Conservation (phyloP, 2,797 vertebrate genomes). For the Neostethus bicornis region DNA sequence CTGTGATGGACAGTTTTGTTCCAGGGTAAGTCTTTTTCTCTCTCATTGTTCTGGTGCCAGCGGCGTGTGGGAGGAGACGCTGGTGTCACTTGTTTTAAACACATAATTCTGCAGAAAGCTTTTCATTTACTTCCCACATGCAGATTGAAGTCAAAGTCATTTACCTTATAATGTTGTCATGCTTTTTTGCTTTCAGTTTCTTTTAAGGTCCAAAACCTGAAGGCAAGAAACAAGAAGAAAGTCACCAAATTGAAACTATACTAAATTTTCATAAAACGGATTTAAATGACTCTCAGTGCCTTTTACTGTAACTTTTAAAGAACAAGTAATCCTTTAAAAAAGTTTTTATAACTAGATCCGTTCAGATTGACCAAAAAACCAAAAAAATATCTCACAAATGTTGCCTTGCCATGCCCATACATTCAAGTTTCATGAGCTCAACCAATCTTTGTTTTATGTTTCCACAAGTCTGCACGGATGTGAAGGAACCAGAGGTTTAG, state of each 20-base stretch:
- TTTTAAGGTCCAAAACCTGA: conserved; percentile 2
- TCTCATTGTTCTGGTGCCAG: conserved; percentile 24
- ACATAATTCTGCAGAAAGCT: conserved; percentile 13
- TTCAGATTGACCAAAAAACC: not conserved
- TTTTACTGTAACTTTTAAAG: too few relatives aligned
- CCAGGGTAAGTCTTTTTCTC: not conserved
- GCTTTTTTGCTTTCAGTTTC: not conserved
- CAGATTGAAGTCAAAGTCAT: conserved; percentile 31
- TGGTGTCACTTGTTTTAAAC: conserved; percentile 24
- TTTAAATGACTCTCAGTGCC: too few relatives aligned
- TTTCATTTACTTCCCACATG: conserved; percentile 37
- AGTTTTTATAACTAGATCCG: too few relatives aligned
- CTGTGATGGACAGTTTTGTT: not conserved
- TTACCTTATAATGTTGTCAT: conserved; percentile 8
- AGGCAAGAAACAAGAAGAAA: conserved; percentile 3
- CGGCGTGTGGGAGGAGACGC: conserved; percentile 29
- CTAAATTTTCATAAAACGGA: not conserved
- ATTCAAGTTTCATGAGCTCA: not conserved
- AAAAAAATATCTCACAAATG: not conserved
- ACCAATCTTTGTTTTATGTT: not conserved
- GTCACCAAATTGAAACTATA: not conserved
- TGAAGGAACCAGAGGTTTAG: not conserved
- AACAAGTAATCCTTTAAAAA: too few relatives aligned
- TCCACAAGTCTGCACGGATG: not conserved
- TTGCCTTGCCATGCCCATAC: not conserved